Evolutionary conservation across 1,140 invertebrate genomes (phyloP), one percentile per base, ranked within the genome.

Genomic region (Drosophila bocqueti): DNA sequence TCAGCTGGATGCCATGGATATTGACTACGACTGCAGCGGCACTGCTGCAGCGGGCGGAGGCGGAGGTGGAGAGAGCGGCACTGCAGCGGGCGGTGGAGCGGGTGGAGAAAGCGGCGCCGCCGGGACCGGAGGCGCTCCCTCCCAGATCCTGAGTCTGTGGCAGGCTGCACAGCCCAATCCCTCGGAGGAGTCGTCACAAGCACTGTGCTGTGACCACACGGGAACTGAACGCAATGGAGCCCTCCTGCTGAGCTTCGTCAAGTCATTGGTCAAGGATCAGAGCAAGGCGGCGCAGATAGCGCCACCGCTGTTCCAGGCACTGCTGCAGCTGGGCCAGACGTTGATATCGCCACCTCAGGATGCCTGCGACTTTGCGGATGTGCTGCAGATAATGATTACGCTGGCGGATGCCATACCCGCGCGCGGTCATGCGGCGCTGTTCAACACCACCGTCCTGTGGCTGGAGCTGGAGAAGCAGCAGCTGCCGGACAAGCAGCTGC

Each of bases 371-470:
- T 97, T 98, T 86, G 95, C 96, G 9, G 96, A 97, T 85, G 94
- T 98, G 15, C 96, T 99, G 94, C 95, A 96, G 72, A 84, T 92
- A 11, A 95, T 96, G 95, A 96, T 97, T 4, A 97, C 96, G 4
- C 93, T 99, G 62, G 97, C 98, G 1, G 96, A 97, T 91, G 96
- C 96, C 36, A 96, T 97, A 10, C 94, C 95, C 11, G 95, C 96
- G 29, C 94, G 94, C 43, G 97, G 97, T 1, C 97, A 99, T 93
- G 93, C 95, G 2, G 93, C 95, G 24, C 92, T 99, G 6, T 98
- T 99, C 84, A 95, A 96, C 72, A 96, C 97, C 6, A 95, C 96
- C 0, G 95, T 96, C 9, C 93, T 94, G 26, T 99, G 98, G 97
- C 94, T 99, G 7, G 95, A 96, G 67, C 81, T 95, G 9, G 96